Evolutionary conservation across 2,113 vertebrate species (phyloP).

Genomic region (Saccopteryx bilineata): DNA sequence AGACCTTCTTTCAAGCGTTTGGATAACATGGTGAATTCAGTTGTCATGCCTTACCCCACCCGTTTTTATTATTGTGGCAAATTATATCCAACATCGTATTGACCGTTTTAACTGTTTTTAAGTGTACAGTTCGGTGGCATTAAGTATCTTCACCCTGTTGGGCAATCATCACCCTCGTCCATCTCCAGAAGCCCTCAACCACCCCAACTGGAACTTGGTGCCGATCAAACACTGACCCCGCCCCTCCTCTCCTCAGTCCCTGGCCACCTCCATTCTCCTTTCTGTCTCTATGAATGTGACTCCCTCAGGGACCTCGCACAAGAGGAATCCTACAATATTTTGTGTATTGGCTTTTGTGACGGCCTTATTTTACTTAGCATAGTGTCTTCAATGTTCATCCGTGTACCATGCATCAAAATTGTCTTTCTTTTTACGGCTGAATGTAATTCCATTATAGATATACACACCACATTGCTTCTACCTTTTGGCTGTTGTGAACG

Average conservation of each 20-base stretch:
- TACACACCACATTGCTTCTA: neutral
- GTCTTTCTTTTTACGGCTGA: neutral
- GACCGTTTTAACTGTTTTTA: neutral
- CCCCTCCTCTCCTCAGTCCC: rapidly evolving
- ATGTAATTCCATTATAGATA: neutral
- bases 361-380: neutral
- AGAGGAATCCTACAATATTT: neutral
- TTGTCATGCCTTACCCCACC: neutral
- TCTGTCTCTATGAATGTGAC: neutral
- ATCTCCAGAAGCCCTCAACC: neutral
- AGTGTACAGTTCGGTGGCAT: neutral
- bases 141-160: neutral
- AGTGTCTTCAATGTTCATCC: neutral
- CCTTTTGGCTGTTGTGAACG: neutral
- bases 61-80: neutral
- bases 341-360: neutral
- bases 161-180: too few species aligned
- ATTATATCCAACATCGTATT: neutral
- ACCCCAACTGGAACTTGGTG: neutral
- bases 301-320: neutral
- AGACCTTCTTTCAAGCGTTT: neutral
- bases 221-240: neutral
- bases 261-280: neutral
- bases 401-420: neutral
- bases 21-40: neutral